Evolutionary conservation across 2,113 vertebrate species (phyloP).

Genomic region (Cheirogaleus medius): DNA sequence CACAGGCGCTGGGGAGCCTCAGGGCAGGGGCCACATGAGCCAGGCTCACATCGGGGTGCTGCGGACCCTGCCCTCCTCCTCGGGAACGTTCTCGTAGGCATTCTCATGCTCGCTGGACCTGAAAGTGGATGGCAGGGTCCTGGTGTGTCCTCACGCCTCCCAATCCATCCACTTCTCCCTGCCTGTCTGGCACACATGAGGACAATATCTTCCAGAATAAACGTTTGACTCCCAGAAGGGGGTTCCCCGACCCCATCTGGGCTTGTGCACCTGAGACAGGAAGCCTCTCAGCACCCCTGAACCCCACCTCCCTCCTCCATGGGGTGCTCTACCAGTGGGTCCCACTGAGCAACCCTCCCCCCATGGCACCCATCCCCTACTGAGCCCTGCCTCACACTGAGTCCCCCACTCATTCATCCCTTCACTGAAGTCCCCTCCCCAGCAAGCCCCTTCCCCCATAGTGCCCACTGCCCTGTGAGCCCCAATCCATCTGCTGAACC

Average conservation of each 20-base stretch:
- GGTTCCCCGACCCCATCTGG: not conserved
- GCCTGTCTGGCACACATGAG: not conserved
- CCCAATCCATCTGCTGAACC: not conserved
- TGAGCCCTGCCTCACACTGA: not conserved
- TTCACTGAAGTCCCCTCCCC: not conserved
- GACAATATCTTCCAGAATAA: not conserved
- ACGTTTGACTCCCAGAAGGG: not conserved
- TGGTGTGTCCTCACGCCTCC: not conserved
- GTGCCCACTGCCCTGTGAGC: not conserved
- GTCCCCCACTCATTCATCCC: not conserved
- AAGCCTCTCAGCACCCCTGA: not conserved
- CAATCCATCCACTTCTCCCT: not conserved
- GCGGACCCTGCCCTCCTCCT: constrained; percentile 76
- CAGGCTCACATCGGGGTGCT: constrained; percentile 82
- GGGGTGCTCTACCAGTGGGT: not conserved
- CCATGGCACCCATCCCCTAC: not conserved
- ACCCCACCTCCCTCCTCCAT: not conserved
- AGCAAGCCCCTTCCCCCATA: not conserved
- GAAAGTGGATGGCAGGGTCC: not conserved
- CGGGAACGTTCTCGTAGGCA: constrained; percentile 42
- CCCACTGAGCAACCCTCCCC: not conserved
- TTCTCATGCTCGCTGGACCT: constrained; percentile 82
- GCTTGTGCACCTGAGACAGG: not conserved
- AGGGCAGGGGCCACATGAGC: not conserved
- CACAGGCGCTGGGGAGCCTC: not conserved